Evolutionary conservation across 2,888 invertebrate genomes (phyloP).

Genomic region (Holacanthella duospinosa): DNA sequence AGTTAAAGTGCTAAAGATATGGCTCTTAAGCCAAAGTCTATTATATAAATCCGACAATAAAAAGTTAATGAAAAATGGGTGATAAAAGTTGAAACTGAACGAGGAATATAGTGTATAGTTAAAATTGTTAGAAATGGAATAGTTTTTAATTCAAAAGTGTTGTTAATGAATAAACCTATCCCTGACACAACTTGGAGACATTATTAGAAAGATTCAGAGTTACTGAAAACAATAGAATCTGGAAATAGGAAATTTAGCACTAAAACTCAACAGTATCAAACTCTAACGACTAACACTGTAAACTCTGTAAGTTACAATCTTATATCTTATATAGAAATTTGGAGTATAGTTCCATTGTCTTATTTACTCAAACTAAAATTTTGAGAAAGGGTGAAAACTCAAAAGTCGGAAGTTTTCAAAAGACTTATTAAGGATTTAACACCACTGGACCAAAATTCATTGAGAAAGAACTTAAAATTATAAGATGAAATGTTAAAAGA

Average conservation of each 20-base stretch:
- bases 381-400: no score
- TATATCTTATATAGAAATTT: no score
- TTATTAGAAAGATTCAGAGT: neutral
- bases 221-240: neutral
- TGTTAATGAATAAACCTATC: constrained; percentile 6
- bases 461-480: no score
- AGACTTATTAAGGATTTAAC: no score
- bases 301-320: no score
- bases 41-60: neutral
- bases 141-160: neutral
- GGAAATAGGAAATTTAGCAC: neutral
- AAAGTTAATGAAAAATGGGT: constrained; percentile 1
- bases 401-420: no score
- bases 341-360: no score
- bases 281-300: neutral
- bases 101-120: neutral
- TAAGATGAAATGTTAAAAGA: no score
- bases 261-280: neutral
- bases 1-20: no score
- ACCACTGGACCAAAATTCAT: no score
- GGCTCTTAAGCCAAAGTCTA: no score
- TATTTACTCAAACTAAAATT: no score
- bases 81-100: neutral
- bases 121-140: constrained; percentile 2
- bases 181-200: neutral